Conservation (phyloP, 2,888 invertebrate species). For the Lepidonotus clava region DNA sequence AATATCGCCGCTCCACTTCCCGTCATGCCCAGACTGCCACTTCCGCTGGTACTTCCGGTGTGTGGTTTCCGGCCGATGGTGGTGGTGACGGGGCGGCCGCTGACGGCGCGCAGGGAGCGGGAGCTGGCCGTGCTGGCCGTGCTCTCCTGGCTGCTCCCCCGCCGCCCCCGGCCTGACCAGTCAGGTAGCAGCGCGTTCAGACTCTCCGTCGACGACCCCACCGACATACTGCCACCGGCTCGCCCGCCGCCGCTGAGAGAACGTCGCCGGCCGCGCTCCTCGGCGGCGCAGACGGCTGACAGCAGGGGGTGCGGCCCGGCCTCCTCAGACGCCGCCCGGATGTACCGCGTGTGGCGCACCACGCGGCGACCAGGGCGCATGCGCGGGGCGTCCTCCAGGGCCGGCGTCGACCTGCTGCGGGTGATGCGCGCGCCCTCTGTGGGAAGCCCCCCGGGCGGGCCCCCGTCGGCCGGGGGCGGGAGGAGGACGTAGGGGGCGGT, state of each 20-base stretch:
- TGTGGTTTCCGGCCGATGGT: too few species aligned
- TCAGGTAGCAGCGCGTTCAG: not conserved
- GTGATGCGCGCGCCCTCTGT: not conserved
- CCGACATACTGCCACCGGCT: too few species aligned
- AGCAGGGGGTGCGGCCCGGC: not conserved
- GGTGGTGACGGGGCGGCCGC: not conserved
- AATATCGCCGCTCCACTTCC: not conserved
- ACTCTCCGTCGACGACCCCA: slow-evolving; percentile 17
- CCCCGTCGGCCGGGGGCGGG: not conserved
- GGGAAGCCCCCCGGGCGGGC: not conserved
- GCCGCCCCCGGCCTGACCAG: not conserved
- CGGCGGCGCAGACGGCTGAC: slow-evolving; percentile 12
- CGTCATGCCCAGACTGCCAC: too few species aligned
- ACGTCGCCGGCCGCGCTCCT: not conserved
- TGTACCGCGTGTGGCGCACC: slow-evolving; percentile 24
- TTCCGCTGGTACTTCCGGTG: too few species aligned
- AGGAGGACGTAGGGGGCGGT: too few species aligned
- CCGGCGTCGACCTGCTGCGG: not conserved
- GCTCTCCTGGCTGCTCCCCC: not conserved
- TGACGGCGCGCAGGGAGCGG: not conserved
- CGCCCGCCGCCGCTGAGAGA: not conserved
- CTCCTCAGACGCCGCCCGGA: not conserved
- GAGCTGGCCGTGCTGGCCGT: not conserved
- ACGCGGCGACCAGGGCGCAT: too few species aligned
- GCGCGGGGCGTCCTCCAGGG: not conserved